Evolutionary conservation across 2,888 invertebrate species (phyloP).

Genomic region (Zygogramma bicolorata): DNA sequence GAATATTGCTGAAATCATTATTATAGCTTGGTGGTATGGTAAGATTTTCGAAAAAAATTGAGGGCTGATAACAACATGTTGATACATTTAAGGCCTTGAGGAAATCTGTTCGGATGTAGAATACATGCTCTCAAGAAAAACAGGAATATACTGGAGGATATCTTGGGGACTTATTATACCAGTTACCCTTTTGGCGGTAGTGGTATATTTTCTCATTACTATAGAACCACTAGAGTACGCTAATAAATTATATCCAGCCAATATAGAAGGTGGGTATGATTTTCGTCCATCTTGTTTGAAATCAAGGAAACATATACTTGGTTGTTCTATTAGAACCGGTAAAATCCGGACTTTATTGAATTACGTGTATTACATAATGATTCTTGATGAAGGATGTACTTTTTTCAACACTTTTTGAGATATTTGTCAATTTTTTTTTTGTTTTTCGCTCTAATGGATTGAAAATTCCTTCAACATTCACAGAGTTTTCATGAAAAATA

Average conservation of each 20-base stretch:
- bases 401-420: too few species aligned
- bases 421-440: too few species aligned
- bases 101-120: constrained; percentile 80
- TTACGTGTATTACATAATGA: too few species aligned
- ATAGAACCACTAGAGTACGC: constrained; percentile 74
- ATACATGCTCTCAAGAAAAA: constrained; percentile 80
- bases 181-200: constrained; percentile 75
- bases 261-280: constrained; percentile 26
- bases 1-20: constrained; percentile 70
- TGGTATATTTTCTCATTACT: constrained; percentile 77
- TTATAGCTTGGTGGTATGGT: constrained; percentile 56
- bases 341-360: too few species aligned
- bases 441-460: too few species aligned
- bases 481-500: too few species aligned
- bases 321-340: too few species aligned
- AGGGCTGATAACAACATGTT: background rate
- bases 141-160: constrained; percentile 81
- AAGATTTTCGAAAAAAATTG: background rate
- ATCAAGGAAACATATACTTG: too few species aligned
- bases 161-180: constrained; percentile 85
- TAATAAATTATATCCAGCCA: constrained; percentile 16
- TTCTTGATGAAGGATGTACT: too few species aligned
- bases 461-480: too few species aligned
- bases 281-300: too few species aligned
- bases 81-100: constrained; percentile 69